These are phyloP conservation scores for Hydriomena furcata DNA, from an alignment of 2,888 invertebrate species.

Conservation along the genomic window DNA sequence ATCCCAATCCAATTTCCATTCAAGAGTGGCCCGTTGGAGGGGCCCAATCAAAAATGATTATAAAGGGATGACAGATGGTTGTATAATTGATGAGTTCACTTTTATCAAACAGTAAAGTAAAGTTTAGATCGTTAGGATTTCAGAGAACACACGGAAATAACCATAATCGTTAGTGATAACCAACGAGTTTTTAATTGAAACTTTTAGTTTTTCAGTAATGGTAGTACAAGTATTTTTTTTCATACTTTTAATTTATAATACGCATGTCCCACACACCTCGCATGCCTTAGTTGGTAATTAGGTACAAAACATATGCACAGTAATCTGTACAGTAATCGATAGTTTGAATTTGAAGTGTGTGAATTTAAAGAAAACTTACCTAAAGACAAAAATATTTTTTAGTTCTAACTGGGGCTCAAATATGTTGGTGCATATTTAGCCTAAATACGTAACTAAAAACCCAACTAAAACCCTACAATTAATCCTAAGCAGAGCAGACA, in stretches of 20 bases:
- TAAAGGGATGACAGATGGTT: constrained; percentile 43
- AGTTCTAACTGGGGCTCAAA: no score
- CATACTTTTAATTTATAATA: no score
- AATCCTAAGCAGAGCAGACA: constrained; percentile 11
- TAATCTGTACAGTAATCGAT: no score
- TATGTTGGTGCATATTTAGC: no score
- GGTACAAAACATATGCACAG: no score
- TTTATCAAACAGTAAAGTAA: constrained; percentile 21
- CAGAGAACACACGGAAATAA: constrained; percentile 3
- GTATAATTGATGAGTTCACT: constrained; percentile 37
- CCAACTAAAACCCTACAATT: neutral
- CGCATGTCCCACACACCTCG: no score
- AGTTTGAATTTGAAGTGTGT: no score
- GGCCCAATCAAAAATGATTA: constrained; percentile 52
- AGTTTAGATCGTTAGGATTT: constrained; percentile 15
- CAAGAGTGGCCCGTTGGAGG: constrained; percentile 45
- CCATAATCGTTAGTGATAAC: neutral
- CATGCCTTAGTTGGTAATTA: no score
- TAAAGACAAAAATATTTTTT: no score
- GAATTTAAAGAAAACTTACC: no score
- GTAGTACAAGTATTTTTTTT: no score
- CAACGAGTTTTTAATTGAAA: neutral
- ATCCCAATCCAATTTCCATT: constrained; percentile 54
- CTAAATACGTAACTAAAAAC: neutral
- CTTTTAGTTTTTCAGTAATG: no score